Conservation (phyloP, 2,113 vertebrate species). For the Beaufortia kweichowensis region DNA sequence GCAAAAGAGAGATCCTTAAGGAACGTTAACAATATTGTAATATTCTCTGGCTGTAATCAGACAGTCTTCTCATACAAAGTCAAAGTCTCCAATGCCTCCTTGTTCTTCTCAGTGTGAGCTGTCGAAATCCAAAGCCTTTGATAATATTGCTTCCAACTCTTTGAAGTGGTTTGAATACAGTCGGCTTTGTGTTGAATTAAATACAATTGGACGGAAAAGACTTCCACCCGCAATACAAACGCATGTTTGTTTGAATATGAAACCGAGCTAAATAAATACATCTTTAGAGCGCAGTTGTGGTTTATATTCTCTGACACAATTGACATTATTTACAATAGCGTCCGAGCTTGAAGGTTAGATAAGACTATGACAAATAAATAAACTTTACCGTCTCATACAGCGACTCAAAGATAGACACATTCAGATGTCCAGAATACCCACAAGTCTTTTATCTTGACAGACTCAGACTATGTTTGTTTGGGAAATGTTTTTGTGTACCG, state of each 20-base stretch:
- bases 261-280: constrained; percentile 3
- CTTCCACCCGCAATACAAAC: constrained; percentile 20
- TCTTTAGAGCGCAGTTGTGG: neutral
- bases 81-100: constrained; percentile 20
- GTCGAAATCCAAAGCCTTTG: constrained; percentile 54
- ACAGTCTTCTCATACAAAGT: constrained; percentile 48
- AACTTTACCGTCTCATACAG: neutral
- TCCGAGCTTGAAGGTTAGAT: neutral
- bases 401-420: constrained; percentile 2
- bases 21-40: constrained; percentile 39
- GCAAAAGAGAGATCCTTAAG: constrained; percentile 16
- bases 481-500: constrained; percentile 5
- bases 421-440: constrained; percentile 1
- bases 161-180: constrained; percentile 52
- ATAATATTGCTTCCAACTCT: constrained; percentile 46
- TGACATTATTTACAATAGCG: too few species aligned
- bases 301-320: too few species aligned
- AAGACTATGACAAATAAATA: neutral
- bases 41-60: constrained; percentile 34
- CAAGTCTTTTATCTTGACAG: neutral
- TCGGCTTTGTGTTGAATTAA: constrained; percentile 45
- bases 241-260: neutral
- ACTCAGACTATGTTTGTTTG: constrained; percentile 49
- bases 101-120: constrained; percentile 44
- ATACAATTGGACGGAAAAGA: constrained; percentile 44